Percentiles rank a stretch among this genome's conserved stretches.
Evolutionary conservation across 92 coral and sea anemone genomes (phyloP).

Genomic region (Diadumene lineata): DNA sequence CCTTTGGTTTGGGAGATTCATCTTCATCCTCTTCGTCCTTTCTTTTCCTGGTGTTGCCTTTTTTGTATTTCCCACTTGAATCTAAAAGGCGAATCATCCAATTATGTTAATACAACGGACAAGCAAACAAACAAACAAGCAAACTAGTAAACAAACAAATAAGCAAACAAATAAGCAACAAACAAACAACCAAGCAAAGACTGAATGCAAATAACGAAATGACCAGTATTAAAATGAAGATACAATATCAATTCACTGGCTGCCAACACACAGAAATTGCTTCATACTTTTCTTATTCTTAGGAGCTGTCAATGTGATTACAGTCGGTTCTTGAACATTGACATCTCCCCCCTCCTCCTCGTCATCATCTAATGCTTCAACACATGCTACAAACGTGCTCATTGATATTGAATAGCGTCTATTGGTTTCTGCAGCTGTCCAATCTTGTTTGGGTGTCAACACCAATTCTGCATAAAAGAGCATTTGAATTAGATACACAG

Average conservation of each 20-base stretch:
- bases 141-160: not conserved
- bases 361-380: conserved; percentile 65
- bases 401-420: conserved; percentile 63
- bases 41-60: conserved; percentile 17
- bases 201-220: too few relatives aligned
- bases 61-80: not conserved
- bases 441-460: conserved; percentile 42
- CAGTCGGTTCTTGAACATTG: not conserved
- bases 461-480: conserved; percentile 28
- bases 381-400: conserved; percentile 79
- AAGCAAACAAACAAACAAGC: not conserved
- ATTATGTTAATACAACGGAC: too few relatives aligned
- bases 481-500: not conserved
- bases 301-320: conserved; percentile 1
- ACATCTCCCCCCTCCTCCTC: conserved; percentile 14
- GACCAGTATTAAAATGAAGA: too few relatives aligned
- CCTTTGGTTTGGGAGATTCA: conserved; percentile 55
- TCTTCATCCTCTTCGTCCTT: conserved; percentile 31
- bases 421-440: conserved; percentile 62
- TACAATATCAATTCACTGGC: too few relatives aligned
- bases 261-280: too few relatives aligned
- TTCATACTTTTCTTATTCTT: too few relatives aligned
- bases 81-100: not conserved
- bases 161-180: not conserved
- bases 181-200: too few relatives aligned